Conservation (phyloP, 1,140 invertebrate genomes). For the Arctopsyche grandis region DNA sequence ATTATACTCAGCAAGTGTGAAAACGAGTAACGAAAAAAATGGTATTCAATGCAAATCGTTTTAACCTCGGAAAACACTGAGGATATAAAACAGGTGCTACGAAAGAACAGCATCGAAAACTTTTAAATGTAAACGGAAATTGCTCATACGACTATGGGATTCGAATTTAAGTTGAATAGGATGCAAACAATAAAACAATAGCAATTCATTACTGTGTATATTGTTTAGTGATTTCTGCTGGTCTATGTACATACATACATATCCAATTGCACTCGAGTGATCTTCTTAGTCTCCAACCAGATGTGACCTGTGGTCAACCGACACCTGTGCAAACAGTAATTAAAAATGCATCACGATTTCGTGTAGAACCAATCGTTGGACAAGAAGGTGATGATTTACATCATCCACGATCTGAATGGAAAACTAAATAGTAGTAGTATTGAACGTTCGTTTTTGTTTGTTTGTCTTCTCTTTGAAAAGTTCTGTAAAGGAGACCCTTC, state of each 20-base stretch:
- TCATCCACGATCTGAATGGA: not conserved
- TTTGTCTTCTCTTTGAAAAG: no score
- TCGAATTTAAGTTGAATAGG: no score
- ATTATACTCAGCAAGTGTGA: not conserved
- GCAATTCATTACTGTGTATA: no score
- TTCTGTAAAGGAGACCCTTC: no score
- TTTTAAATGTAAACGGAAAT: not conserved
- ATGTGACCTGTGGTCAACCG: not conserved
- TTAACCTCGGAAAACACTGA: constrained; percentile 4
- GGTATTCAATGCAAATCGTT: constrained; percentile 28
- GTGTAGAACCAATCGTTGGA: constrained; percentile 1
- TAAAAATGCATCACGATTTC: constrained; percentile 40
- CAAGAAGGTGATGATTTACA: constrained; percentile 15
- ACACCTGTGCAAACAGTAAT: constrained; percentile 19
- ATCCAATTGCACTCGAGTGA: no score
- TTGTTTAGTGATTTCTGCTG: not conserved
- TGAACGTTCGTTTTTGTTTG: not conserved
- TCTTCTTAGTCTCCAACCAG: not conserved
- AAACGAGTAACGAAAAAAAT: constrained; percentile 14
- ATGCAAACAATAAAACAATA: no score
- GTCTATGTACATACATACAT: not conserved
- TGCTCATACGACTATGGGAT: not conserved
- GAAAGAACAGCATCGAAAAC: no score
- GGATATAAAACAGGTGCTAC: no score
- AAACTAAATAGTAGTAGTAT: not conserved